Evolutionary conservation across 2,888 invertebrate species (phyloP), one percentile per base, ranked within the genome.

Genomic region (Nomada lathburiana): DNA sequence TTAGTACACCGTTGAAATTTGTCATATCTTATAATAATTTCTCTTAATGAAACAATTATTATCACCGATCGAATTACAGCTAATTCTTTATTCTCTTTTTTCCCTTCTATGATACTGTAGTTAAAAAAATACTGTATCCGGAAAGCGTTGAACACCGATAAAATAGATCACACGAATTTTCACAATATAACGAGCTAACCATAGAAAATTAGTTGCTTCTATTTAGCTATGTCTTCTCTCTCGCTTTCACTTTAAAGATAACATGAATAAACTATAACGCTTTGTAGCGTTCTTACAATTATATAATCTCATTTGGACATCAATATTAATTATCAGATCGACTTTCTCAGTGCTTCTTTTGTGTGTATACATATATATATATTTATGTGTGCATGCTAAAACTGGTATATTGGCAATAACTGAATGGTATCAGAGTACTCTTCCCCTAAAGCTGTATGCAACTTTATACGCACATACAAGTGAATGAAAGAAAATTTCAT

Each of bases 281-380:
- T 69, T 60, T 29, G 44, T 60, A 59, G 72, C 72, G 60, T 76
- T 53, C 53, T 84, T 83, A 82, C 68, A 75, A 82, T 79, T 79
- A 82, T 79, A 82, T 82, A 84, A 84, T 84, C 79, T 82, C 83
- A 76, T 84, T 79, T 76, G 75, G 69, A 82, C 73, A 76, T 84
- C 62, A 73, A 84, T 79, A 70, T 84, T 74, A 78, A 73, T 75
- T 62, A 69, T 76, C 79, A 73, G 79, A 84, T 83, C 59, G 65
- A 82, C 74, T 13, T 64, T 70, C 20, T 63, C 57, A 26, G 70
- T 72, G 60, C 64, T 71, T 72, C 59, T 64, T 63, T 57, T 76
- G 36, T 77, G 67, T 62, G 13, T 52, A 16, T 4, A 20, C 59
- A 36, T 76, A 76, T 74, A 65, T 59, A 20, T 80, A 64, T 70